Conservation (phyloP, 2,797 vertebrate species). For the Pempheris klunzingeri region DNA sequence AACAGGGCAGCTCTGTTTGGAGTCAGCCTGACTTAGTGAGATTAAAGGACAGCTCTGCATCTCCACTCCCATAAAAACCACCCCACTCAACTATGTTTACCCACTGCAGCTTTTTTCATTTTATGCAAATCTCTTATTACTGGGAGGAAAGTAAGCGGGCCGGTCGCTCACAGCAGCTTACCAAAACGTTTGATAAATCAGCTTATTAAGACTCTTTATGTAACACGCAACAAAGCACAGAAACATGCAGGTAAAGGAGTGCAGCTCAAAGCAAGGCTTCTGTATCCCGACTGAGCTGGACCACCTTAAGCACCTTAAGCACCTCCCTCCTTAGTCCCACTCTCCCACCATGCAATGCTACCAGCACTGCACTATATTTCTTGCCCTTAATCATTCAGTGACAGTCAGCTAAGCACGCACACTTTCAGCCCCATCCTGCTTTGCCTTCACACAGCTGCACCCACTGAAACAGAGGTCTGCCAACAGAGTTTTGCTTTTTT, state of each 20-base stretch:
- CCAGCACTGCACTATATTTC: constrained; percentile 58
- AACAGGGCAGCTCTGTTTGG: constrained; percentile 50
- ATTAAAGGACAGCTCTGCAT: constrained; percentile 47
- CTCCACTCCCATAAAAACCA: constrained; percentile 33
- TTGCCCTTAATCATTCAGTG: constrained; percentile 70
- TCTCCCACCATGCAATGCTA: constrained; percentile 61
- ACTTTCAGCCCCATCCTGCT: constrained; percentile 47
- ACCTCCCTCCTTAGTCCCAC: constrained; percentile 43
- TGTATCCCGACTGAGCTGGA: constrained; percentile 57
- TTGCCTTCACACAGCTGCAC: constrained; percentile 39
- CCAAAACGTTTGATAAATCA: constrained; percentile 58
- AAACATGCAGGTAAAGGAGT: constrained; percentile 56
- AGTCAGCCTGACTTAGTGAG: constrained; percentile 50
- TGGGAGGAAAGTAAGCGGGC: constrained; percentile 62
- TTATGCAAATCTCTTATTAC: constrained; percentile 63
- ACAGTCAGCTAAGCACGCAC: constrained; percentile 63
- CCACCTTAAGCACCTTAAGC: constrained; percentile 72
- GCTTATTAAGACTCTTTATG: constrained; percentile 64
- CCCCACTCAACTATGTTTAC: constrained; percentile 36
- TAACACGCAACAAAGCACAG: constrained; percentile 51
- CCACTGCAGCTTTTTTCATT: constrained; percentile 38
- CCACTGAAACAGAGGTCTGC: constrained; percentile 42
- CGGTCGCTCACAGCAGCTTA: constrained; percentile 60
- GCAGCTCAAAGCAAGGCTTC: constrained; percentile 28
- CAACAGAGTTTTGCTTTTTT: constrained; percentile 31